phyloP scores from a whole-genome alignment of 64 coral and sea anemone species.

The Pachyseris speciosa region DNA sequence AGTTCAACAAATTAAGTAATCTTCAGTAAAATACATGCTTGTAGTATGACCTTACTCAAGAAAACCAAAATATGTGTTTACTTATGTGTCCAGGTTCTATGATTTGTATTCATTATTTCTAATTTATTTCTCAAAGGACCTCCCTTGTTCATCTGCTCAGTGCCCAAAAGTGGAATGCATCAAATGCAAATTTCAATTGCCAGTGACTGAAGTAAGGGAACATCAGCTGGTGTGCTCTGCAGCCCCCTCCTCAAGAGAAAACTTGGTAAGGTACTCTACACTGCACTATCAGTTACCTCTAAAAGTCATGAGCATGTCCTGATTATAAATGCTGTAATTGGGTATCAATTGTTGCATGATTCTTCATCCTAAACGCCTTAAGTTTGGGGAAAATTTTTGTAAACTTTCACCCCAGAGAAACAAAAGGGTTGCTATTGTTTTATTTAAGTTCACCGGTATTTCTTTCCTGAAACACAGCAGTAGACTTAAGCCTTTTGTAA shows the following conservation, averaged over 20 bases:
- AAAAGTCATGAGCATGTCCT: no score
- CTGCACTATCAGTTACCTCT: no score
- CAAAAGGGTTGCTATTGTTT: no score
- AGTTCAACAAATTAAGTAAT: not conserved
- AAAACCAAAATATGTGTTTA: not conserved
- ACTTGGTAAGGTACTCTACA: not conserved
- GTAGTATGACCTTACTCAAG: not conserved
- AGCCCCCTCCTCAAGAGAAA: not conserved
- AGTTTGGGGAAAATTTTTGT: no score
- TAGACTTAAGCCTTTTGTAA: not conserved
- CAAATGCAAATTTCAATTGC: not conserved
- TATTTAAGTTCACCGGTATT: not conserved
- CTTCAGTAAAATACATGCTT: not conserved
- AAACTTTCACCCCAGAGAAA: no score
- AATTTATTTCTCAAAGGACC: conserved; percentile 2
- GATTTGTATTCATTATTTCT: not conserved
- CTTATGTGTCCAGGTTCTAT: not conserved
- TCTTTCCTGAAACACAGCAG: not conserved
- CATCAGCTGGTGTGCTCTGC: not conserved
- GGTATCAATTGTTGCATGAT: no score
- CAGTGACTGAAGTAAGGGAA: not conserved
- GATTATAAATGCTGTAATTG: no score
- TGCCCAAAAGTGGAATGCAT: conserved; percentile 15
- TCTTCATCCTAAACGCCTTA: no score
- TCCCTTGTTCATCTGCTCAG: not conserved